phyloP scores from a whole-genome alignment of 2,888 invertebrate genomes.

The Drosophila fungiperda region DNA sequence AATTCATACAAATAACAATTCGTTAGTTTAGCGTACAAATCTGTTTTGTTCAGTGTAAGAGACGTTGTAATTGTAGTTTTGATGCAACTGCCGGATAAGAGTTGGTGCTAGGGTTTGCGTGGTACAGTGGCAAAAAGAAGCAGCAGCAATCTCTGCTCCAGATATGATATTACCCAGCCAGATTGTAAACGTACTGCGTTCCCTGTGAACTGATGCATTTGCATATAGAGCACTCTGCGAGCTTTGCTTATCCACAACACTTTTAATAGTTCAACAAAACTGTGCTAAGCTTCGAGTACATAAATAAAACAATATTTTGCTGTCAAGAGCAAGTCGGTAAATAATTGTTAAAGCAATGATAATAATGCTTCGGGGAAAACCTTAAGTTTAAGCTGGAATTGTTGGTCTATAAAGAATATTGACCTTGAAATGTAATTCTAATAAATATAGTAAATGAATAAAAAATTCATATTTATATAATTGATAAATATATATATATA shows the following conservation, averaged over 20 bases:
- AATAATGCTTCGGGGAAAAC: background rate
- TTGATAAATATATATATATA: background rate
- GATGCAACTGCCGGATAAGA: background rate
- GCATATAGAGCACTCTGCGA: background rate
- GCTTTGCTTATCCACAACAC: slow-evolving; percentile 2
- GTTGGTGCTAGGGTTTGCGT: background rate
- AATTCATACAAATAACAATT: background rate
- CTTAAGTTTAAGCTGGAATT: background rate
- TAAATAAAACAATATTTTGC: slow-evolving; percentile 9
- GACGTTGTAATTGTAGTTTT: background rate
- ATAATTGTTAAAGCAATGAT: background rate
- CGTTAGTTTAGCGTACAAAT: too few species aligned
- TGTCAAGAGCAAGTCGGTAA: background rate
- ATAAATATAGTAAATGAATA: background rate
- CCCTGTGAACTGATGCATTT: slow-evolving; percentile 3
- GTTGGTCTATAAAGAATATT: background rate
- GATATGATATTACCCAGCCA: slow-evolving; percentile 12
- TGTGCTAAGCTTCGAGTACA: slow-evolving; percentile 26
- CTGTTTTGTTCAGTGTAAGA: slow-evolving; percentile 20
- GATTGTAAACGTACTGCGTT: slow-evolving; percentile 21
- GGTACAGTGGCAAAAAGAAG: slow-evolving; percentile 28
- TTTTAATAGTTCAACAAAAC: slow-evolving; percentile 38
- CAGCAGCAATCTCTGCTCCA: slow-evolving; percentile 25
- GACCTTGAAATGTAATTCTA: background rate
- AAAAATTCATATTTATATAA: background rate